Evolutionary conservation across 2,888 invertebrate genomes (phyloP), one percentile per base, ranked within the genome.

Genomic region (Cabera pusaria): DNA sequence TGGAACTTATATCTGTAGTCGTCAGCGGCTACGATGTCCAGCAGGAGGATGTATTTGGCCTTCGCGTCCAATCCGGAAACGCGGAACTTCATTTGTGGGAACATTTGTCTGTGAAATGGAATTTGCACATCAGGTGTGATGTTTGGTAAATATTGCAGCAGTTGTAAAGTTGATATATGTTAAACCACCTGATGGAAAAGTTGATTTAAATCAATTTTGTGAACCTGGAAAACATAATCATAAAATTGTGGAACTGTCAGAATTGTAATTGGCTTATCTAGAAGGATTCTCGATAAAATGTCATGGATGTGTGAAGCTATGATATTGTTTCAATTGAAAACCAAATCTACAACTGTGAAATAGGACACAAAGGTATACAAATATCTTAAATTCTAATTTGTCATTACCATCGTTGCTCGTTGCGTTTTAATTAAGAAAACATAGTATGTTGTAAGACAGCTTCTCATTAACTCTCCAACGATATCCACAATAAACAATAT

Each of bases 81-180:
- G 79, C 98, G 96, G 90, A 98, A 98, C 93, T 98, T 98, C 95
- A 97, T 98, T 91, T 99, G 98, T 73, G 99, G 99, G 91, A 99
- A 99, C 97, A 99, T 99, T 93, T 99, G 97, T 92, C 98, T 99
- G 94, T 52, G 94, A 92, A 77, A 67, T 48, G 65, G 65, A 80
- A 75, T 67, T 32, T 23, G 17, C 40, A 27, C 20, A 9, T 36
- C 27, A 42, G 41, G 16, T 34, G 22, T 22, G 21, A 14, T 14
- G 14, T 14, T 14, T 14, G 14, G 3, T 14, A n/a, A n/a, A n/a
- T n/a, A n/a, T n/a, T n/a, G n/a, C n/a, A n/a, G n/a, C n/a, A n/a
- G n/a, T n/a, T n/a, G n/a, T n/a, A n/a, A n/a, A n/a, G n/a, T n/a
- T n/a, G n/a, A n/a, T n/a, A n/a, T n/a, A n/a, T n/a, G n/a, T n/a